A percentile compares a stretch with the other conserved stretches of the same genome.
phyloP scores from a whole-genome alignment of 2,113 vertebrate species.

The Isurus oxyrinchus region DNA sequence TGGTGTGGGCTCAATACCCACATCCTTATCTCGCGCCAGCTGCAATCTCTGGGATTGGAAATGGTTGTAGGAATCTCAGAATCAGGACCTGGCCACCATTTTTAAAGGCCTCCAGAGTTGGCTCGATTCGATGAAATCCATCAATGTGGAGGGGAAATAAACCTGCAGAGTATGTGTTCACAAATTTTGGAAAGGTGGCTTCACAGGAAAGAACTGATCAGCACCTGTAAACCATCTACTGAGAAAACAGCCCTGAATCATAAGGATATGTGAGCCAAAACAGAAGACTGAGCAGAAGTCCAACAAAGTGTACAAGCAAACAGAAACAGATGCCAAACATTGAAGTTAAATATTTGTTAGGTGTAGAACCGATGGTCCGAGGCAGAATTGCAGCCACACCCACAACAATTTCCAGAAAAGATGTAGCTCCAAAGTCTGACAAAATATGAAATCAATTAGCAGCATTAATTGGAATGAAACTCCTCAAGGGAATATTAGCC shows the following conservation, averaged over 20 bases:
- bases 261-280: not conserved
- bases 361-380: not conserved
- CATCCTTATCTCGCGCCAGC: not conserved
- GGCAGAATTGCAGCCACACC: not conserved
- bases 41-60: not conserved
- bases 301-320: not conserved
- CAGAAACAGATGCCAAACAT: not conserved
- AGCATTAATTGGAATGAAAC: not conserved
- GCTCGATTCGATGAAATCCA: not conserved
- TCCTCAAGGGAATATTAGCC: too few relatives aligned
- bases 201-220: not conserved
- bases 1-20: not conserved
- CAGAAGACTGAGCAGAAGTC: not conserved
- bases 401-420: not conserved
- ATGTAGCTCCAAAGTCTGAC: not conserved
- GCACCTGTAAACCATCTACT: not conserved
- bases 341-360: not conserved
- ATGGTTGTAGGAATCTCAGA: not conserved
- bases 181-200: not conserved
- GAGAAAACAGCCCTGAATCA: not conserved
- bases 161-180: not conserved
- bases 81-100: not conserved
- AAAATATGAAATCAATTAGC: not conserved
- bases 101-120: not conserved
- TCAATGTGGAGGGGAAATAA: not conserved